Evolutionary conservation across 2,113 vertebrate genomes (phyloP), one percentile per base, ranked within the genome.

Genomic region (Gobius niger): DNA sequence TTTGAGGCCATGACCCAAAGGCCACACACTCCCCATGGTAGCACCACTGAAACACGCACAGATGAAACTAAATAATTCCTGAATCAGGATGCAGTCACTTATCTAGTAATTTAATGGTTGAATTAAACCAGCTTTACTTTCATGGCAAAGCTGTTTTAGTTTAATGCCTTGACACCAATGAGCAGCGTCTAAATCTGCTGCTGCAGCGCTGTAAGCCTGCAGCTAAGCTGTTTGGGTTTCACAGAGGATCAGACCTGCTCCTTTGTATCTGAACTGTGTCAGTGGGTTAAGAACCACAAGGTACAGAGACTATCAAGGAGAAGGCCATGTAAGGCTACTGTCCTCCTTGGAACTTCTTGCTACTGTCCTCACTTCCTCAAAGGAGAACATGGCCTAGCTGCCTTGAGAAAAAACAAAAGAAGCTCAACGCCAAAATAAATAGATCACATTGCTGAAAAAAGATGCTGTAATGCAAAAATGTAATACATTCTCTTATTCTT

Each of bases 1-100:
- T 98, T 92, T 96, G 95, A 53, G 96, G 96, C 97, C 95, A 98
- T 83, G 95, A 96, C 78, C 97, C 97, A 90, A 98, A 99, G 63
- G 88, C 87, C 80, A 98, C 95, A 7, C 98, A 98, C 80, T 98
- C 96, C 72, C 98, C 98, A 89, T 99, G 96, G 92, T 94, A 98
- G 89, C 97, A 99, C 97, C 97, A 99, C 98, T 99, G 92, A 86
- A 88, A 83, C 89, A 63, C 16, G 67, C 6, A 19, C 12, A 7
- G 9, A 12, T 10, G 24, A 34, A 34, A 34, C 24, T 34, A 34
- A 34, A 34, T 34, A 34, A 34, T 34, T 34, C 24, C 24, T 34
- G 24, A 34, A 34, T 34, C 24, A 34, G 24, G 24, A 34, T 34
- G 24, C 24, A 34, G 5, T 34, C 24, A 34, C 24, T 34, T 34